Conservation (phyloP, 1,140 invertebrate genomes). For the Caenorhabditis remanei region DNA sequence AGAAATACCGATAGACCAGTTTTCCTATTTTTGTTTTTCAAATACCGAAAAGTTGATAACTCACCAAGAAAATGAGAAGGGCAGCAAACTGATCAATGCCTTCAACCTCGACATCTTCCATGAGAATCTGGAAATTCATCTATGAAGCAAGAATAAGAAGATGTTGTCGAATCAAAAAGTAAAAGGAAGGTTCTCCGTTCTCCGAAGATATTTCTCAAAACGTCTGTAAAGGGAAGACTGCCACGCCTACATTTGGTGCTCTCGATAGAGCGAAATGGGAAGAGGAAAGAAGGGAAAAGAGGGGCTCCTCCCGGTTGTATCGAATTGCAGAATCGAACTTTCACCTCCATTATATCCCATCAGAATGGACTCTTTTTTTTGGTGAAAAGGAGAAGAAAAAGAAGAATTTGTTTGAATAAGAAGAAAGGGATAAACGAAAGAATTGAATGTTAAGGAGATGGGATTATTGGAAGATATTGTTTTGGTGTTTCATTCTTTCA, state of each 20-base stretch:
- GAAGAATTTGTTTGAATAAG: background rate
- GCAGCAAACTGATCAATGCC: slow-evolving; percentile 51
- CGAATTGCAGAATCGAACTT: slow-evolving; percentile 34
- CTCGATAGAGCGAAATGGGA: background rate
- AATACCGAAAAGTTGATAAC: background rate
- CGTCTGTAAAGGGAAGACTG: background rate
- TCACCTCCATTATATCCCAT: slow-evolving; percentile 31
- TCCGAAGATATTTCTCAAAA: background rate
- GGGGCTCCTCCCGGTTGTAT: slow-evolving; percentile 40
- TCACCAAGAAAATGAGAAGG: slow-evolving; percentile 44
- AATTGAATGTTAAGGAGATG: background rate
- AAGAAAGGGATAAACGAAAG: background rate
- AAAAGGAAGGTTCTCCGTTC: background rate
- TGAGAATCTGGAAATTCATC: slow-evolving; percentile 39
- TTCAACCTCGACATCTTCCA: slow-evolving; percentile 50
- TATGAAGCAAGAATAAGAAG: background rate
- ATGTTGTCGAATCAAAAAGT: background rate
- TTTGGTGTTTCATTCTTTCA: too few relatives aligned
- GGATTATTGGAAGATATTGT: background rate
- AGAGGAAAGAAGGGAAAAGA: background rate
- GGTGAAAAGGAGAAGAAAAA: background rate
- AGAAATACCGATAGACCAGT: too few relatives aligned
- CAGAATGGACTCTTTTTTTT: slow-evolving; percentile 14
- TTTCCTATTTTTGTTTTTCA: too few relatives aligned
- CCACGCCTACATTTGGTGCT: slow-evolving; percentile 28